phyloP scores from a whole-genome alignment of 2,888 invertebrate genomes.

The Ptilodon capucinus region DNA sequence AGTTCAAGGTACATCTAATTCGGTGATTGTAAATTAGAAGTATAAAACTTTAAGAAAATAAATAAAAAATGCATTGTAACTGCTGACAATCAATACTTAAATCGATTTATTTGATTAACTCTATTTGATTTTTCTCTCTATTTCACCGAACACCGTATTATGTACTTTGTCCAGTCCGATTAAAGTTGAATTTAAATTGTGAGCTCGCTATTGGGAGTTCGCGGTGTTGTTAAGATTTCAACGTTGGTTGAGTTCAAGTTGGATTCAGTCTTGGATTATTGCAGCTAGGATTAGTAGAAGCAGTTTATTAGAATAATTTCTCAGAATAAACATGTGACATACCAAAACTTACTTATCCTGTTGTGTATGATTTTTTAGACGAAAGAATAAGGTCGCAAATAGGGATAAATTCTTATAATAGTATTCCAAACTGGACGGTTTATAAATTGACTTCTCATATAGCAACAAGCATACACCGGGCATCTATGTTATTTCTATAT shows the following conservation, averaged over 20 bases:
- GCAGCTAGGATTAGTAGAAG: constrained; percentile 7
- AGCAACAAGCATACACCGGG: no score
- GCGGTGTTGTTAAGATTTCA: constrained; percentile 48
- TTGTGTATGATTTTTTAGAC: no score
- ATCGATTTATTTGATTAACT: constrained; percentile 54
- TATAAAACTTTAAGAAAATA: constrained; percentile 23
- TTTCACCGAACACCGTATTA: not conserved
- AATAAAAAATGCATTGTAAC: constrained; percentile 31
- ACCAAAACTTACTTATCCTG: no score
- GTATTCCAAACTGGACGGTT: no score
- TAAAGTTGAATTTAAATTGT: constrained; percentile 18
- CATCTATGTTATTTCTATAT: no score
- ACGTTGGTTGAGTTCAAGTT: constrained; percentile 33
- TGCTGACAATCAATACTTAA: constrained; percentile 36
- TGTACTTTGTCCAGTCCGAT: constrained; percentile 1
- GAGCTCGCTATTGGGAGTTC: constrained; percentile 36
- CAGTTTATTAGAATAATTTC: not conserved
- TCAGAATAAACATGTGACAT: no score
- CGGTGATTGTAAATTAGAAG: constrained; percentile 23
- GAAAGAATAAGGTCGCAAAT: no score
- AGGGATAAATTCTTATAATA: no score
- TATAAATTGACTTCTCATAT: no score
- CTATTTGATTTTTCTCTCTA: constrained; percentile 25
- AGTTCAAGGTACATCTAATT: not conserved
- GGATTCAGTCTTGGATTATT: constrained; percentile 18